Base-by-base conservation (phyloP, 64 coral and sea anemone genomes). In the Porites australiensis region DNA sequence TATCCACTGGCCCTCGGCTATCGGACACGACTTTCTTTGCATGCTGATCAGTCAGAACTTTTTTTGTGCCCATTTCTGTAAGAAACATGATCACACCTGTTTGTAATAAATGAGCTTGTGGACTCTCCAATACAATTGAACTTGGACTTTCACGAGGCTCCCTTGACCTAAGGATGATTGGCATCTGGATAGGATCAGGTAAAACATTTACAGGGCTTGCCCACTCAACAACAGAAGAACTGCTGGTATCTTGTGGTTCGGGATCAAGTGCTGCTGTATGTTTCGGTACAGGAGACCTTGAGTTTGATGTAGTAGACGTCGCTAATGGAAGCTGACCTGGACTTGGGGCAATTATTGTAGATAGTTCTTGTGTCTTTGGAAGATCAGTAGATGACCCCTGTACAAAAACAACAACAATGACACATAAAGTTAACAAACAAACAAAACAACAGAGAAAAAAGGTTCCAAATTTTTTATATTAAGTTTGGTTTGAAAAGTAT, bases 121-220 rank as follows among this genome's bases (percentile, higher is more conserved):
- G 37, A 84, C 46, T 84, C 45, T 68, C 61, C 15, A 84, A 8
- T 51, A 84, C 46, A 84, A 84, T 84, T 8, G 62, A 84, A 67
- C 46, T 50, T 68, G 46, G 46, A 68, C 81, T 84, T 65, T 51
- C 63, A 18, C 69, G 62, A 52, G 13, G n/a, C 49, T 37, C 19
- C 13, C 37, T n/a, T 5, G 20, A 82, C 7, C 8, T 58, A 8
- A 27, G 13, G 61, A 44, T 13, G 67, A 18, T 49, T 2, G 16
- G 45, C 19, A 51, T 11, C 7, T 67, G 16, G 23, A 50, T 45
- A 84, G 8, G 47, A n/a, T 84, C 63, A 18, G 62, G 6, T 4
- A 65, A 19, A 67, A 20, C 14, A 63, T 44, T 8, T 2, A 6
- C 44, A 11, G 14, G 60, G 62, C 13, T 45, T 64, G 9, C 5